Conservation (phyloP, 1,140 invertebrate species). For the Phocides pigmalion region DNA sequence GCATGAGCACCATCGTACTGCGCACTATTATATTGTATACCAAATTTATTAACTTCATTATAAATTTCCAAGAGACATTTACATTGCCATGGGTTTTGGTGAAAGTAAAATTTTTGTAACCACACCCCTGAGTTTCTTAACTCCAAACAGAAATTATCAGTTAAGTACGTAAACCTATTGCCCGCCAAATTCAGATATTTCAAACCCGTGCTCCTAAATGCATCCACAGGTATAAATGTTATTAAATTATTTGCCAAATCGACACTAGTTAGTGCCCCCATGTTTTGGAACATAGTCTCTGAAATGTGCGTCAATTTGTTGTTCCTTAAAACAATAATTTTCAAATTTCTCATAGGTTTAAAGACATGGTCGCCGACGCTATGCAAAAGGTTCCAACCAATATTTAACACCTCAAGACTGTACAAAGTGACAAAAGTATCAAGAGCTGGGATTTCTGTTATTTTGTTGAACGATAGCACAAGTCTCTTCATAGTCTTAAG, state of each 20-base stretch:
- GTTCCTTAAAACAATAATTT: slow-evolving; percentile 51
- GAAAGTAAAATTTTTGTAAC: slow-evolving; percentile 64
- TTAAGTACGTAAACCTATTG: slow-evolving; percentile 67
- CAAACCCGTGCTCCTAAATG: slow-evolving; percentile 53
- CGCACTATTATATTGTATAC: slow-evolving; percentile 54
- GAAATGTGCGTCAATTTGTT: slow-evolving; percentile 60
- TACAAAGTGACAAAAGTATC: slow-evolving; percentile 40
- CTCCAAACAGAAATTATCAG: slow-evolving; percentile 67
- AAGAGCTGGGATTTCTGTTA: slow-evolving; percentile 45
- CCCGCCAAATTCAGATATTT: slow-evolving; percentile 62
- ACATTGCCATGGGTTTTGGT: slow-evolving; percentile 76
- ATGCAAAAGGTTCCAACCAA: slow-evolving; percentile 57
- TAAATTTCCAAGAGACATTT: slow-evolving; percentile 60
- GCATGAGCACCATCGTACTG: slow-evolving; percentile 56
- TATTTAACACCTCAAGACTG: slow-evolving; percentile 53
- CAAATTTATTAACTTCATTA: slow-evolving; percentile 54
- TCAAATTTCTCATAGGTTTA: slow-evolving; percentile 52
- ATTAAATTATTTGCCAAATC: slow-evolving; percentile 65
- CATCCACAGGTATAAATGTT: slow-evolving; percentile 52
- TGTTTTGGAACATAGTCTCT: slow-evolving; percentile 58
- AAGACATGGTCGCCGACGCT: slow-evolving; percentile 54
- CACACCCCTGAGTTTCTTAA: slow-evolving; percentile 59
- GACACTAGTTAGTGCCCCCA: slow-evolving; percentile 49
- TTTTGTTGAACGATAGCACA: slow-evolving; percentile 56
- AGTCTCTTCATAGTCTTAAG: slow-evolving; percentile 56